Percentiles rank a stretch among this genome's conserved stretches.
Evolutionary conservation across 1,140 invertebrate genomes (phyloP).

Genomic region (Cryptotermes secundus): DNA sequence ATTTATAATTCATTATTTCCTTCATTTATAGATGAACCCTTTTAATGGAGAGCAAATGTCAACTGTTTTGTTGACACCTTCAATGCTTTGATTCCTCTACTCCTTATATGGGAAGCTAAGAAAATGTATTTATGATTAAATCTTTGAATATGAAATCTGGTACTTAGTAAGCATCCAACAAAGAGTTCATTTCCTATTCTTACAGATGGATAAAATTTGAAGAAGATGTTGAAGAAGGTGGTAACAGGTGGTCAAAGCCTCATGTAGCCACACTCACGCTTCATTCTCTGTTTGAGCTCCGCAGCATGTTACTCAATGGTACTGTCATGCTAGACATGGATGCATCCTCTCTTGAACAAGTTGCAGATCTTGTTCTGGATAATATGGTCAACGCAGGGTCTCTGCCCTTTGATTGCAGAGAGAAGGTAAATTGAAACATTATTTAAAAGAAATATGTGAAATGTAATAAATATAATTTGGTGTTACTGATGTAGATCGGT

Average conservation of each 20-base stretch:
- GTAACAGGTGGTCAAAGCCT: conserved; percentile 92
- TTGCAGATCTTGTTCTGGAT: conserved; percentile 88
- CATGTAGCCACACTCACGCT: conserved; percentile 90
- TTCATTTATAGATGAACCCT: too few species aligned
- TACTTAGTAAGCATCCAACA: too few species aligned
- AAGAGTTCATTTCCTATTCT: background rate
- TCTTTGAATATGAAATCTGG: too few species aligned
- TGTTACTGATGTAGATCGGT: too few species aligned
- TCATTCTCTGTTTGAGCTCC: conserved; percentile 86
- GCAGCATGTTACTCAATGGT: conserved; percentile 84
- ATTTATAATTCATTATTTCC: too few species aligned
- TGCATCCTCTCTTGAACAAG: conserved; percentile 77
- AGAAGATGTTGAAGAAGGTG: conserved; percentile 92
- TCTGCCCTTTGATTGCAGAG: conserved; percentile 71
- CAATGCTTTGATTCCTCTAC: too few species aligned
- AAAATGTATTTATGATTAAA: too few species aligned
- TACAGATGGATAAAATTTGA: conserved; percentile 92
- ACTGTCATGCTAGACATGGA: conserved; percentile 91
- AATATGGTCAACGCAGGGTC: conserved; percentile 83
- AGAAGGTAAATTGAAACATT: conserved; percentile 59
- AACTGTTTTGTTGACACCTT: too few species aligned
- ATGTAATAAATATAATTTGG: too few species aligned
- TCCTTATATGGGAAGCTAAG: too few species aligned
- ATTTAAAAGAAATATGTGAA: background rate
- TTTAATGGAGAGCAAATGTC: too few species aligned